Evolutionary conservation across 2,888 invertebrate genomes (phyloP).

Genomic region (Drosophila borealis): DNA sequence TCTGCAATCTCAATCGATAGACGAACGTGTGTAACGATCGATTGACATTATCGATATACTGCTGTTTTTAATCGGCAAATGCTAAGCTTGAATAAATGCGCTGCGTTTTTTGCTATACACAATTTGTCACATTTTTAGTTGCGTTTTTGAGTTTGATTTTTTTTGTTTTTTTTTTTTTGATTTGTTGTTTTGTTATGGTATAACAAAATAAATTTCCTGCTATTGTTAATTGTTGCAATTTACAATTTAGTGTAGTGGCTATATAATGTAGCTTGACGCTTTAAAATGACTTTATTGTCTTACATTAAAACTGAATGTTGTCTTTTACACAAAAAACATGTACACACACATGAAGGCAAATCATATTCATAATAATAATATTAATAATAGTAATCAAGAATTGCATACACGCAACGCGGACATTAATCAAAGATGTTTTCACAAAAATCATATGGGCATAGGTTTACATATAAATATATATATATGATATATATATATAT

Average conservation of each 20-base stretch:
- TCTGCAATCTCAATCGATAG: slow-evolving; percentile 23
- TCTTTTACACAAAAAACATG: slow-evolving; percentile 55
- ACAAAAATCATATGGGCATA: slow-evolving; percentile 30
- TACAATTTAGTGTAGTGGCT: slow-evolving; percentile 42
- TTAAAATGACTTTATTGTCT: slow-evolving; percentile 63
- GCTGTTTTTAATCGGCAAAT: slow-evolving; percentile 36
- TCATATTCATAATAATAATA: slow-evolving; percentile 38
- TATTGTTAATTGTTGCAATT: slow-evolving; percentile 52
- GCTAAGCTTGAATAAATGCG: slow-evolving; percentile 57
- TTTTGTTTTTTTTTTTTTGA: slow-evolving; percentile 10
- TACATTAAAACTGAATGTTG: slow-evolving; percentile 59
- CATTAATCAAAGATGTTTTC: slow-evolving; percentile 23
- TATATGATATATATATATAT: slow-evolving; percentile 35
- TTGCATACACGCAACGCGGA: slow-evolving; percentile 36
- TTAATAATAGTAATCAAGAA: slow-evolving; percentile 37
- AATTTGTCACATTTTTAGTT: slow-evolving; percentile 51
- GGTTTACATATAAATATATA: slow-evolving; percentile 30
- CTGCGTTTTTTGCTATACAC: slow-evolving; percentile 52
- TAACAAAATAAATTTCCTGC: slow-evolving; percentile 27
- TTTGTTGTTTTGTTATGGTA: slow-evolving; percentile 1
- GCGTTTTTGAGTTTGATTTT: slow-evolving; percentile 25
- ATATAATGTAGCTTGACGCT: slow-evolving; percentile 41
- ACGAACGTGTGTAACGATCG: slow-evolving; percentile 16
- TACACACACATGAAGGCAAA: slow-evolving; percentile 47
- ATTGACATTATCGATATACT: slow-evolving; percentile 27